Conservation (phyloP, 2,113 vertebrate species). For the Prunella fulvescens region DNA sequence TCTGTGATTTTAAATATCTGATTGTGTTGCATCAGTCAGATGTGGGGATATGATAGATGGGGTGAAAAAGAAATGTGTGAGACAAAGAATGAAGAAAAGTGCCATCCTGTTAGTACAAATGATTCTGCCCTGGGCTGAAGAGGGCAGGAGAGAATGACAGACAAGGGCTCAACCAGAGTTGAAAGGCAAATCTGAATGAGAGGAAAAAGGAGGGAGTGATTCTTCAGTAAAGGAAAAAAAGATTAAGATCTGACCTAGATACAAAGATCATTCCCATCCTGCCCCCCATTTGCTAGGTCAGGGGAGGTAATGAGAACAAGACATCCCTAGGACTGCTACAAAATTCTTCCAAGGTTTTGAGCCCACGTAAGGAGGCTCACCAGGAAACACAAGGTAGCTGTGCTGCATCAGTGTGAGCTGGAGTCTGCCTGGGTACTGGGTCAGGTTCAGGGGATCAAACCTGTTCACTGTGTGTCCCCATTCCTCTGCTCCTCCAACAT, state of each 20-base stretch:
- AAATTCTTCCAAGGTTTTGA: neutral
- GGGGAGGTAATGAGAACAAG: neutral
- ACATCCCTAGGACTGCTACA: neutral
- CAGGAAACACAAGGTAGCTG: neutral
- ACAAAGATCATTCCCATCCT: neutral
- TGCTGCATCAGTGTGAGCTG: neutral
- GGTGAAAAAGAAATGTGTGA: neutral
- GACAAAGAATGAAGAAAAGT: neutral
- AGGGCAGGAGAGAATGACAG: neutral
- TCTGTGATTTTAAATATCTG: neutral
- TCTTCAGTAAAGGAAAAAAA: neutral
- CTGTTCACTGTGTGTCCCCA: neutral
- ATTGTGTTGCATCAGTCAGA: neutral
- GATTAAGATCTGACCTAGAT: slow-evolving; percentile 9
- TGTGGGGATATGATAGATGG: neutral
- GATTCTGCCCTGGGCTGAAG: neutral
- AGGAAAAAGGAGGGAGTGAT: neutral
- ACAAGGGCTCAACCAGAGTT: neutral
- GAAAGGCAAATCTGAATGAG: neutral
- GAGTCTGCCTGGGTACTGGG: neutral
- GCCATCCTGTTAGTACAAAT: neutral
- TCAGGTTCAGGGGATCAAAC: neutral
- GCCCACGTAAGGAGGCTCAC: neutral
- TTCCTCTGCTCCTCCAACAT: neutral
- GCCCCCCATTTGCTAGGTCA: neutral